Base-by-base conservation (phyloP, 2,888 invertebrate genomes). In the Gari tellinella region DNA sequence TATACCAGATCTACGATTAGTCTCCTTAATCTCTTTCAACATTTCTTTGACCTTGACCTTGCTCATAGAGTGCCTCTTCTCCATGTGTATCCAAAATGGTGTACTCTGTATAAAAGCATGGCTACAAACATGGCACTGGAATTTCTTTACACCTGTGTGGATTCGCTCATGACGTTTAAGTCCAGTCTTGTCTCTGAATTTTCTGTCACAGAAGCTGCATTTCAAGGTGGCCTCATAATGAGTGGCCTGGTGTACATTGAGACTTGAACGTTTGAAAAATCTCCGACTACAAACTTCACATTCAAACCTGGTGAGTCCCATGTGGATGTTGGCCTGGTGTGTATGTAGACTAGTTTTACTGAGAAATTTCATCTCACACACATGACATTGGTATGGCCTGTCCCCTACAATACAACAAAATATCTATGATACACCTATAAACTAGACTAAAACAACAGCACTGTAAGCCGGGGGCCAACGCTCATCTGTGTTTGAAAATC, bases 61-160 rank as follows among this genome's bases (percentile, higher is more conserved):
- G 55, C 58, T 26, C 61, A 75, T 75, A 17, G 51, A 49, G 56
- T 78, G 78, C 2, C 64, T 48, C 51, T 72, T 73, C 55, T 78
- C 78, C 78, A 78, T 78, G 23, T 78, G 78, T 4, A 58, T 62
- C 67, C 73, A 78, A 48, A 70, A 78, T 31, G 78, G 78, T 25
- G 73, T 78, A 53, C 78, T 73, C 49, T 78, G 78, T 21, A 73
- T 73, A 51, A 78, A 78, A 17, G 67, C 78, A 43, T 70, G 70
- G 25, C 68, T 57, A 72, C 78, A 78, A 4, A 78, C 46, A 43
- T 78, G 78, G 45, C 78, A 78, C 37, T 64, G 46, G 46, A 67
- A 78, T 23, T 66, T 63, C 43, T 78, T 78, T 17, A 64, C 64
- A 5, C 78, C 78, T 3, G 78, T 78, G 26, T 78, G 78, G 2